phyloP scores from a whole-genome alignment of 2,888 invertebrate species.

The Meghimatium bilineatum region DNA sequence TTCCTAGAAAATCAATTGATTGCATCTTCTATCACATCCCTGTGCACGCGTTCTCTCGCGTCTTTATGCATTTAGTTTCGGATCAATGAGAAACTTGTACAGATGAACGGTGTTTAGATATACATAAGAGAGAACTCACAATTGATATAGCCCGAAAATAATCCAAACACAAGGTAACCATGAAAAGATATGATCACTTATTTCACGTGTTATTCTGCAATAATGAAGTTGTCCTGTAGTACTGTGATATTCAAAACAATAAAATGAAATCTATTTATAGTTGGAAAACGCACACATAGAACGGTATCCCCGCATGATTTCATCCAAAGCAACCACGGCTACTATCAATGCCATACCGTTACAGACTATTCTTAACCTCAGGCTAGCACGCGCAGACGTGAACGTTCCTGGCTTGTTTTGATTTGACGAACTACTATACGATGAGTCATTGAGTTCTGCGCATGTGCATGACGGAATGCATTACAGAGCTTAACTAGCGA shows the following conservation, averaged over 20 bases:
- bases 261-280: slow-evolving; percentile 36
- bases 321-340: background rate
- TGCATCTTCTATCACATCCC: background rate
- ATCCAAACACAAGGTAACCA: background rate
- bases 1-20: slow-evolving; percentile 34
- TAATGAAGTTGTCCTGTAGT: background rate
- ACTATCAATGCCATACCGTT: slow-evolving; percentile 38
- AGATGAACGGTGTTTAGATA: background rate
- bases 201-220: background rate
- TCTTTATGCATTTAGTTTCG: background rate
- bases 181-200: background rate
- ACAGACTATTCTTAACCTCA: slow-evolving; percentile 8
- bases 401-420: slow-evolving; percentile 16
- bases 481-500: background rate
- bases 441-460: slow-evolving; percentile 16
- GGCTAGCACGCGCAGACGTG: slow-evolving; percentile 15
- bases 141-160: background rate
- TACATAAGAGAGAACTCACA: background rate
- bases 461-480: slow-evolving; percentile 38
- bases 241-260: background rate
- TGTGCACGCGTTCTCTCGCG: background rate
- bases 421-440: slow-evolving; percentile 17
- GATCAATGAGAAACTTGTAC: slow-evolving; percentile 17
- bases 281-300: slow-evolving; percentile 28
- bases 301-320: background rate